phyloP scores from a whole-genome alignment of 2,797 vertebrate species.

The Phataginus tricuspis region DNA sequence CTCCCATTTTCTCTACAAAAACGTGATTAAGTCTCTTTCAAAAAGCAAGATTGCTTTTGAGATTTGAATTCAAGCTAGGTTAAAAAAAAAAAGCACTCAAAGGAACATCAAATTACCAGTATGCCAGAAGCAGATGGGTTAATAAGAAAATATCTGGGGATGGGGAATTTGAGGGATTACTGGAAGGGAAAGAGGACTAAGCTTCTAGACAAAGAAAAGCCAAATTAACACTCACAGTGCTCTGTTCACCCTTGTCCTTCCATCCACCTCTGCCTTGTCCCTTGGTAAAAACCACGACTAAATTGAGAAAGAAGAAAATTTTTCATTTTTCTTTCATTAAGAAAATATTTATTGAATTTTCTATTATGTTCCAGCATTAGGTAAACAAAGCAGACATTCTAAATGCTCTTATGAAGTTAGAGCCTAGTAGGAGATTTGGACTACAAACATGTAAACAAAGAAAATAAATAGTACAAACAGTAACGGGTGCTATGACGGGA shows the following conservation, averaged over 20 bases:
- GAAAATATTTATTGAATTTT: constrained; percentile 10
- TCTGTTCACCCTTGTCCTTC: neutral
- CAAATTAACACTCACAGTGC: neutral
- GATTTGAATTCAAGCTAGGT: neutral
- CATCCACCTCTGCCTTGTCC: neutral
- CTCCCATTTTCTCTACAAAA: constrained; percentile 6
- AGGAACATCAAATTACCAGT: neutral
- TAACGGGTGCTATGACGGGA: neutral
- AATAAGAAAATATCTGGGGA: constrained; percentile 26
- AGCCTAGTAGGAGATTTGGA: neutral
- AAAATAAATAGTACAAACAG: neutral
- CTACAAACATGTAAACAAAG: neutral
- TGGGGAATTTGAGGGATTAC: neutral
- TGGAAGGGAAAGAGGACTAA: neutral
- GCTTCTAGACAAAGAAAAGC: constrained; percentile 12
- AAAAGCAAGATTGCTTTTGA: constrained; percentile 22
- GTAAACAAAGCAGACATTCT: constrained; percentile 22
- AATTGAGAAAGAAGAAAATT: neutral
- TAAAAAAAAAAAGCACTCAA: neutral
- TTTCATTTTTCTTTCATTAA: neutral
- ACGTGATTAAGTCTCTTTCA: neutral
- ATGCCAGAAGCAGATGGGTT: neutral
- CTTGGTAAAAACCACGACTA: neutral
- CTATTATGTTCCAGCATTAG: neutral
- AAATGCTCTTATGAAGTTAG: neutral